phyloP scores from a whole-genome alignment of 2,888 invertebrate genomes.

The Empis livida region DNA sequence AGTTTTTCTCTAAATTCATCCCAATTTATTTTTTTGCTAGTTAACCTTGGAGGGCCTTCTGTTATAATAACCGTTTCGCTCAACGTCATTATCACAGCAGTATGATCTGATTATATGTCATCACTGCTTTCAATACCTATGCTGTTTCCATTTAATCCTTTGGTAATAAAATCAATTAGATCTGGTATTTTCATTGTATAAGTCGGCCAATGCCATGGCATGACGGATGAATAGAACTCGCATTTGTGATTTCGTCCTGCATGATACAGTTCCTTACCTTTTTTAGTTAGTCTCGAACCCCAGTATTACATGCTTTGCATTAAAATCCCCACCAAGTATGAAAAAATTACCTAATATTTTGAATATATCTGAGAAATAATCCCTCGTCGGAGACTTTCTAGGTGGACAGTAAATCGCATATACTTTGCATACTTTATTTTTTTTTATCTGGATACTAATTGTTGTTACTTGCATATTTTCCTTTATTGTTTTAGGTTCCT shows the following conservation, averaged over 20 bases:
- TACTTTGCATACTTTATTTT: background rate
- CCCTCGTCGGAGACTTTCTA: background rate
- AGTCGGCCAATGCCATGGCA: slow-evolving; percentile 9
- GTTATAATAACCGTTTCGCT: background rate
- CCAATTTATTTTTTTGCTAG: background rate
- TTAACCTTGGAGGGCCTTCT: background rate
- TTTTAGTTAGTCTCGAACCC: too few species aligned
- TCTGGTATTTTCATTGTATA: slow-evolving; percentile 6
- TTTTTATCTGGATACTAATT: background rate
- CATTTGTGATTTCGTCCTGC: background rate
- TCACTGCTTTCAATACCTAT: background rate
- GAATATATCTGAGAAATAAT: background rate
- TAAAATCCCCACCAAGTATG: slow-evolving; percentile 1
- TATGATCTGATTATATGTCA: slow-evolving; percentile 1
- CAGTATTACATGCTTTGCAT: too few species aligned
- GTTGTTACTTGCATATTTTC: background rate
- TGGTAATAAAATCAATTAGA: slow-evolving; percentile 7
- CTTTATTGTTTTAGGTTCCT: background rate
- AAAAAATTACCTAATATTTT: background rate
- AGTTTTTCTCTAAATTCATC: background rate
- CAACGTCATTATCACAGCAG: background rate
- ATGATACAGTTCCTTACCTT: too few species aligned
- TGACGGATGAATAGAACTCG: slow-evolving; percentile 1
- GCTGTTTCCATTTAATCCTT: slow-evolving; percentile 1
- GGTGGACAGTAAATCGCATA: slow-evolving; percentile 4